phyloP scores from a whole-genome alignment of 2,888 invertebrate species.

The Lottia scabra region DNA sequence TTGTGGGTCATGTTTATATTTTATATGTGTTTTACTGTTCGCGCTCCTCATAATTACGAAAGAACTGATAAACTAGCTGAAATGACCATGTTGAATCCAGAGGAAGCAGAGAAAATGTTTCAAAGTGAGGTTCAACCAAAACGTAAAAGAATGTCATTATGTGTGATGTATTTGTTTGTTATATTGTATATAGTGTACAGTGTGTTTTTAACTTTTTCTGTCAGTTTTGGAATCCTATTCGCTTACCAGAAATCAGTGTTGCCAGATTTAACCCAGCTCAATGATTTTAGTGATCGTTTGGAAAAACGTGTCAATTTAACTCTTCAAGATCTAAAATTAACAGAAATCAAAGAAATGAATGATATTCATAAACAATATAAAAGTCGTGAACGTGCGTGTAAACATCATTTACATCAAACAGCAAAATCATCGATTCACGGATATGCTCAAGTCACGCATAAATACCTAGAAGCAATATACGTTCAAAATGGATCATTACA shows the following conservation, averaged over 20 bases:
- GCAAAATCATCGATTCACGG: constrained; percentile 36
- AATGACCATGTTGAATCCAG: constrained; percentile 40
- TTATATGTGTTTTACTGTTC: constrained; percentile 32
- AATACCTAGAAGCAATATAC: constrained; percentile 39
- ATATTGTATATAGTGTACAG: constrained; percentile 55
- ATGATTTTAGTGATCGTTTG: constrained; percentile 50
- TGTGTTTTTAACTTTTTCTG: constrained; percentile 56
- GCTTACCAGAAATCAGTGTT: constrained; percentile 44
- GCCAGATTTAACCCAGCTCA: constrained; percentile 40
- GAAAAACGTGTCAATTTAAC: constrained; percentile 42
- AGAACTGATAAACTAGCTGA: constrained; percentile 32
- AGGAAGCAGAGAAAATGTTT: constrained; percentile 26
- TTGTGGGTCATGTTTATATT: constrained; percentile 30
- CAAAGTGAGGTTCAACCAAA: background rate
- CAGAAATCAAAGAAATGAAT: constrained; percentile 46
- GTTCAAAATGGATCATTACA: constrained; percentile 41
- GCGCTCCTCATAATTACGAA: constrained; percentile 24
- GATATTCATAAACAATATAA: constrained; percentile 42
- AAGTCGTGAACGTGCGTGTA: constrained; percentile 50
- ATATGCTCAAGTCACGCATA: constrained; percentile 25
- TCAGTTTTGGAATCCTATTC: constrained; percentile 55
- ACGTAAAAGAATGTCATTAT: constrained; percentile 32
- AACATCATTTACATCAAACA: constrained; percentile 45
- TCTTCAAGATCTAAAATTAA: constrained; percentile 40
- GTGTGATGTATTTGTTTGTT: constrained; percentile 42